A percentile compares a stretch with the other conserved stretches of the same genome.
These are phyloP conservation scores for Erinaceus europaeus DNA, from an alignment of 2,113 vertebrate species.

Conservation along the genomic window DNA sequence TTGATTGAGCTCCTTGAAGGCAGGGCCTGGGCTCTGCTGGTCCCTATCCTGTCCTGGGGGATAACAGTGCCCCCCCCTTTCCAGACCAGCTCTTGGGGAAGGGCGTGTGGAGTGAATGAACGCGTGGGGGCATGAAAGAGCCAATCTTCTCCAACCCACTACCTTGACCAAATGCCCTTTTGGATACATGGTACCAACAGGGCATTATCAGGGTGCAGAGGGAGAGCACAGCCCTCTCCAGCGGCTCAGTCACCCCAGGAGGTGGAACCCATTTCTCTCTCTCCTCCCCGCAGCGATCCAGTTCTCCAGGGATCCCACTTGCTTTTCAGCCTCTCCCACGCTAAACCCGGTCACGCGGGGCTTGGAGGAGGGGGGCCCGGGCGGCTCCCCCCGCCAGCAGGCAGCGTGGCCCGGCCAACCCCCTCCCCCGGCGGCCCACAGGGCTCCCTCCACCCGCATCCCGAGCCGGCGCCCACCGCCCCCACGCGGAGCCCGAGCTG, in stretches of 20 bases:
- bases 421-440: not conserved
- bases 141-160: too few species aligned
- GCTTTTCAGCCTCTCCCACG: slow-evolving; percentile 62
- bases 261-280: slow-evolving; percentile 10
- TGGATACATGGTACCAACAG: not conserved
- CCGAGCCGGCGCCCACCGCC: not conserved
- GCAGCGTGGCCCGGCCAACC: not conserved
- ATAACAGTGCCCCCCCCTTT: not conserved
- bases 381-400: not conserved
- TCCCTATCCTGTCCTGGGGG: not conserved
- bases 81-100: not conserved
- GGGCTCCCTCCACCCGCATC: not conserved
- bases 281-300: slow-evolving; percentile 32
- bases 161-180: not conserved
- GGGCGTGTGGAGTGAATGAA: slow-evolving; percentile 5
- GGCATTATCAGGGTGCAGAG: not conserved
- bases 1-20: too few species aligned
- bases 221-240: not conserved
- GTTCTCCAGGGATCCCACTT: slow-evolving; percentile 46
- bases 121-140: too few species aligned
- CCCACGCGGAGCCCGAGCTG: not conserved
- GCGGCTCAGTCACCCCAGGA: not conserved
- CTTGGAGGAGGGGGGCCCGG: slow-evolving; percentile 31
- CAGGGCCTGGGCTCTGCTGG: not conserved
- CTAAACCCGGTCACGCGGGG: slow-evolving; percentile 61